phyloP scores from a whole-genome alignment of 2,888 invertebrate species.

The Lycophotia porphyrea region DNA sequence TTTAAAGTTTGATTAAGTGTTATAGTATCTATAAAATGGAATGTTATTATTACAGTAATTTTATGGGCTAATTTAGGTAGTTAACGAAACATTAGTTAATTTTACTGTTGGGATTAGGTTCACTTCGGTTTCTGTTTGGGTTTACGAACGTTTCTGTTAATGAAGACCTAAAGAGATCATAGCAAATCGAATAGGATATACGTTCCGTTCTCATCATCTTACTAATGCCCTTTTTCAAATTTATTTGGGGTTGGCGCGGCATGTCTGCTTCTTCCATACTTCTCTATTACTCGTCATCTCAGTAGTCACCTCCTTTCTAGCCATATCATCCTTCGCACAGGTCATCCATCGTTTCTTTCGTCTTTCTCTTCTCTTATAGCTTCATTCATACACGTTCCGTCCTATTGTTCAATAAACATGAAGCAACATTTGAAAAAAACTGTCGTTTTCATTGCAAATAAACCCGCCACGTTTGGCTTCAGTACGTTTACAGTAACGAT shows the following conservation, averaged over 20 bases:
- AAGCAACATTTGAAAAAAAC: neutral
- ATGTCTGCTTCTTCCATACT: too few species aligned
- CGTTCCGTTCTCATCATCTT: neutral
- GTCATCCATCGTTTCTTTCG: too few species aligned
- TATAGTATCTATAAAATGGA: conserved; percentile 58
- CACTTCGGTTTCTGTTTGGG: conserved; percentile 26
- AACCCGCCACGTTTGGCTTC: neutral
- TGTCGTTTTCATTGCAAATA: neutral
- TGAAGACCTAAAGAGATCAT: neutral
- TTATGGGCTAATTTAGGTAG: conserved; percentile 50
- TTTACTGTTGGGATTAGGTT: conserved; percentile 50
- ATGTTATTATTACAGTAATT: conserved; percentile 52
- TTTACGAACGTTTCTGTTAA: neutral
- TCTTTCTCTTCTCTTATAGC: too few species aligned
- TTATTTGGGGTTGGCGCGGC: too few species aligned
- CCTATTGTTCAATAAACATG: neutral
- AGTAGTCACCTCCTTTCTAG: too few species aligned
- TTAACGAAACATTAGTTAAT: conserved; percentile 57
- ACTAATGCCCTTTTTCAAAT: too few species aligned
- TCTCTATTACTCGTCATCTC: too few species aligned
- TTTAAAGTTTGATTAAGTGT: conserved; percentile 63
- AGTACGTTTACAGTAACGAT: conserved; percentile 11
- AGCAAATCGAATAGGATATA: neutral
- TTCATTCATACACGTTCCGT: neutral
- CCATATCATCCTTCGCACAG: too few species aligned